A percentile compares a stretch with the other conserved stretches of the same genome.
phyloP scores from a whole-genome alignment of 2,797 vertebrate species.

The Euthynnus affinis region DNA sequence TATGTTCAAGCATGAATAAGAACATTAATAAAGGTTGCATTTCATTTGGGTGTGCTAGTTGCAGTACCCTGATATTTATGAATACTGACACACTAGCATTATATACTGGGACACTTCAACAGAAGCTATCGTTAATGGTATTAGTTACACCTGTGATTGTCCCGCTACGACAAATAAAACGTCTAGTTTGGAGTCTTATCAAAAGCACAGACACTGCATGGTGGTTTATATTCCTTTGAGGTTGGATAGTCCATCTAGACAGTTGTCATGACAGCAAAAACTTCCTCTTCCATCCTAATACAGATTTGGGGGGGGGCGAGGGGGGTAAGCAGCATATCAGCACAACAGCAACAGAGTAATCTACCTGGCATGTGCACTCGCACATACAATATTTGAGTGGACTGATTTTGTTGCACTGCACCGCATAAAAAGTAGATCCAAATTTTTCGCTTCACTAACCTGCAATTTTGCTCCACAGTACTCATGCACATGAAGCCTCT shows the following conservation, averaged over 20 bases:
- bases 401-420: constrained; percentile 15
- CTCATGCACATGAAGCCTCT: constrained; percentile 29
- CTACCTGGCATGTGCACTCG: not conserved
- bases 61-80: no score
- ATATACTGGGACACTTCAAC: no score
- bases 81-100: no score
- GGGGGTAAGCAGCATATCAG: constrained; percentile 26
- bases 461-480: constrained; percentile 16
- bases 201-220: constrained; percentile 30
- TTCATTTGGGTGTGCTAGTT: no score
- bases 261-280: constrained; percentile 22
- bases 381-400: not conserved
- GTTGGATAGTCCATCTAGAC: not conserved
- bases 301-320: no score
- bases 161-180: no score
- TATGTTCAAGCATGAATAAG: no score
- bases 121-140: no score
- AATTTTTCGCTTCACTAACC: constrained; percentile 15
- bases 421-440: not conserved
- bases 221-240: constrained; percentile 2
- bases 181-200: constrained; percentile 33
- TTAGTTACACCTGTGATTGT: no score
- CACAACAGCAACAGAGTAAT: constrained; percentile 28
- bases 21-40: no score
- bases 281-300: constrained; percentile 3